phyloP scores from a whole-genome alignment of 2,888 invertebrate species.

The Coelogynopora nodosa region DNA sequence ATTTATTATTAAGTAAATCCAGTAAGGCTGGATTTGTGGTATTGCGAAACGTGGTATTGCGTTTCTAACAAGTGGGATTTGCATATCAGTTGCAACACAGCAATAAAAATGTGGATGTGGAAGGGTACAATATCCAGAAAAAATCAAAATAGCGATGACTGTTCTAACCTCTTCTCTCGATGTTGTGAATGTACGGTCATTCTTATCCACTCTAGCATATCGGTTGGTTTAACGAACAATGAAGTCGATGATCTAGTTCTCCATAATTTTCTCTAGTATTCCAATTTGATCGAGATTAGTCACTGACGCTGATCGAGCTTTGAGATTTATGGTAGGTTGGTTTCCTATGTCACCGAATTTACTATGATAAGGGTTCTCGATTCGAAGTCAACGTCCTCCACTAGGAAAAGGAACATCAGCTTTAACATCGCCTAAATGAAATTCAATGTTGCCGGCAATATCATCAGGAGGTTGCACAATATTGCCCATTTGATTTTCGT shows the following conservation, averaged over 20 bases:
- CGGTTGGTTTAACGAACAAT: background rate
- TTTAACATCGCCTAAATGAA: background rate
- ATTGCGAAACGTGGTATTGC: background rate
- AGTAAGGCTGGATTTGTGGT: background rate
- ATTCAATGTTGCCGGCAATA: background rate
- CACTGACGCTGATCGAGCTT: constrained; percentile 11
- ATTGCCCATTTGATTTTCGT: constrained; percentile 5
- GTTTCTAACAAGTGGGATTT: too few relatives aligned
- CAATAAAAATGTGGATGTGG: background rate
- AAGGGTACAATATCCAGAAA: background rate
- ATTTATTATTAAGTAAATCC: background rate
- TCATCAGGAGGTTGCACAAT: constrained; percentile 12
- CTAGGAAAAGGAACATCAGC: background rate
- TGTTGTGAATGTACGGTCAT: constrained; percentile 12
- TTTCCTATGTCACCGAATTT: background rate
- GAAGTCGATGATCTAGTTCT: background rate
- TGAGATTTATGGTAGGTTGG: background rate
- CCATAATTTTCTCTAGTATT: background rate
- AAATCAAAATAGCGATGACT: background rate
- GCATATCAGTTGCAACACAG: constrained; percentile 3
- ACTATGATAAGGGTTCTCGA: background rate
- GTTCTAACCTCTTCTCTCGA: constrained; percentile 5
- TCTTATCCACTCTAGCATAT: background rate
- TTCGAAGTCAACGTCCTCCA: constrained; percentile 8
- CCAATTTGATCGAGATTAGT: background rate